Percentiles rank a stretch among this genome's conserved stretches.
Conservation (phyloP, 2,888 invertebrate species). For the Heliothis peltigera region DNA sequence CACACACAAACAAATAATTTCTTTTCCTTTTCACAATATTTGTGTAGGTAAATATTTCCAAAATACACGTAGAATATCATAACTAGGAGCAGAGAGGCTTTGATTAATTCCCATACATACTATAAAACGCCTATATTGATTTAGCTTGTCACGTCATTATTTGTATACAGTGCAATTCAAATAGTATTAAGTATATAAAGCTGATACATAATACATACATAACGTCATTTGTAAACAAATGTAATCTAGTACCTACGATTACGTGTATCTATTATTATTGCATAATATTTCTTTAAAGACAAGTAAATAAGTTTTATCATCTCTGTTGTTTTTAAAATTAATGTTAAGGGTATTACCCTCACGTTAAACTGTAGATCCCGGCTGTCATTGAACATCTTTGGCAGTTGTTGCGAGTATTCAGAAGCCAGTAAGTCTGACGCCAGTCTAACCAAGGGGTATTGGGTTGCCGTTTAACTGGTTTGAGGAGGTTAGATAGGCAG, state of each 20-base stretch:
- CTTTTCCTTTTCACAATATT: too few species aligned
- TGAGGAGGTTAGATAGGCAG: too few species aligned
- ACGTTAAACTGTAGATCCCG: background rate
- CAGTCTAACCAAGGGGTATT: too few species aligned
- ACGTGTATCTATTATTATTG: constrained; percentile 10
- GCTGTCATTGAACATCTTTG: too few species aligned
- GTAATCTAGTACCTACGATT: constrained; percentile 19
- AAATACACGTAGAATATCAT: too few species aligned
- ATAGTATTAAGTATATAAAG: background rate
- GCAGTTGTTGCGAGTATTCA: too few species aligned
- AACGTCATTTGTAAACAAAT: constrained; percentile 21
- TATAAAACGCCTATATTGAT: background rate
- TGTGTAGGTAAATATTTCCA: too few species aligned
- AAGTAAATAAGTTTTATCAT: background rate
- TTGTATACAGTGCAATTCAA: background rate
- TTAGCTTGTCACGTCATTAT: background rate
- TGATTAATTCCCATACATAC: too few species aligned
- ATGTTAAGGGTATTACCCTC: constrained; percentile 21
- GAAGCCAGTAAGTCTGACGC: too few species aligned
- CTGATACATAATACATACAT: constrained; percentile 1
- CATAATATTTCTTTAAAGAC: constrained; percentile 26
- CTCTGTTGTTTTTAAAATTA: background rate
- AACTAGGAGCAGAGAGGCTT: too few species aligned
- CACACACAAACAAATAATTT: too few species aligned
- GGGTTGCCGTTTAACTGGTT: too few species aligned